phyloP scores from a whole-genome alignment of 2,797 vertebrate species.

The Emys orbicularis region DNA sequence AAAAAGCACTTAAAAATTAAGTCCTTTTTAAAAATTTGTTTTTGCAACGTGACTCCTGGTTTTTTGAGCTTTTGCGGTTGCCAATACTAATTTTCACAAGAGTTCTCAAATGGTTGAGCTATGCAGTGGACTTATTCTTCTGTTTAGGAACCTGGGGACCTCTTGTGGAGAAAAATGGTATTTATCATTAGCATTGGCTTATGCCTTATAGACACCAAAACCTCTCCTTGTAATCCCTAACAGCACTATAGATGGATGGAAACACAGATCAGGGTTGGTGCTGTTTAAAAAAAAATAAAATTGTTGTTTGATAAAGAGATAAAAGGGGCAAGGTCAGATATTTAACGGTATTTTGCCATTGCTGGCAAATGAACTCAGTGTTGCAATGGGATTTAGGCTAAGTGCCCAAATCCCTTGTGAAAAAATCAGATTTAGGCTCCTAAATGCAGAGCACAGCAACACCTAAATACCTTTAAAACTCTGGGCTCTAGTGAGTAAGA shows the following conservation, averaged over 20 bases:
- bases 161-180: slow-evolving; percentile 44
- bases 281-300: not conserved
- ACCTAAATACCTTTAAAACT: not conserved
- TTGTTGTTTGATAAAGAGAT: not conserved
- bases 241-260: not conserved
- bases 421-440: not conserved
- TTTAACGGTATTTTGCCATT: not conserved
- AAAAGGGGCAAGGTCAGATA: not conserved
- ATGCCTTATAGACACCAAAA: not conserved
- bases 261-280: not conserved
- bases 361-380: not conserved
- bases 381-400: not conserved
- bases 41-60: not conserved
- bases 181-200: not conserved
- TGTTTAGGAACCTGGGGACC: slow-evolving; percentile 29
- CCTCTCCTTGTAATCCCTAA: not conserved
- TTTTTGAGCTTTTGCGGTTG: not conserved
- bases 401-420: not conserved
- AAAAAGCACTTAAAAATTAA: not conserved
- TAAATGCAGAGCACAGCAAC: not conserved
- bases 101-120: not conserved
- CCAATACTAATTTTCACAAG: not conserved
- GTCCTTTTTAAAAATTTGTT: not conserved
- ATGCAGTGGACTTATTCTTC: not conserved
- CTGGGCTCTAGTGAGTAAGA: not conserved